Evolutionary conservation across 2,113 vertebrate genomes (phyloP).

Genomic region (Charina bottae): DNA sequence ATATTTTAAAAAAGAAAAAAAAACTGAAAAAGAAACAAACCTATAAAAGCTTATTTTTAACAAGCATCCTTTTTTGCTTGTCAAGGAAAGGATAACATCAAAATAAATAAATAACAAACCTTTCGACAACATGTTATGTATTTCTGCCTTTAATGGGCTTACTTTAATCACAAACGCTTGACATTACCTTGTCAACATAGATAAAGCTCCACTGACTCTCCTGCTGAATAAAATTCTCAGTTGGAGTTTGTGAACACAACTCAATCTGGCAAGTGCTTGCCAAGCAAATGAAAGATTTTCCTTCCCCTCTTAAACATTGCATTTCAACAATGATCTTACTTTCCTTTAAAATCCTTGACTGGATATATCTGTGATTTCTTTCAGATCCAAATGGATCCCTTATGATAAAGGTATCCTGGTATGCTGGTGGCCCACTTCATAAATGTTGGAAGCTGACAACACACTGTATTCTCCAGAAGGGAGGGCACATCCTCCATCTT

Average conservation of each 20-base stretch:
- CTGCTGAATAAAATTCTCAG: slow-evolving; percentile 26
- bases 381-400: neutral
- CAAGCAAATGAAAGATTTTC: neutral
- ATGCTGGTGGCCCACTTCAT: neutral
- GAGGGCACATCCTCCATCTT: neutral
- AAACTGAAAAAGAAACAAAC: neutral
- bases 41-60: slow-evolving; percentile 44
- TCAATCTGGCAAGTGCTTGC: neutral
- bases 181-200: slow-evolving; percentile 35
- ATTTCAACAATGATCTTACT: slow-evolving; percentile 2
- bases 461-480: neutral
- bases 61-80: slow-evolving; percentile 21
- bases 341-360: neutral
- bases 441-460: neutral
- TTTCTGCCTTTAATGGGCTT: slow-evolving; percentile 23
- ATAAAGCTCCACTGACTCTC: slow-evolving; percentile 35
- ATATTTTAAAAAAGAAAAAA: neutral
- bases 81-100: slow-evolving; percentile 23
- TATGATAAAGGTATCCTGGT: neutral
- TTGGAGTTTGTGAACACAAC: slow-evolving; percentile 23
- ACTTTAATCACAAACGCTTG: slow-evolving; percentile 33
- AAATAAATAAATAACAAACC: slow-evolving; percentile 13
- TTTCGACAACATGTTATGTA: neutral
- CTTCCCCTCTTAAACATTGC: neutral
- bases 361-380: neutral